Percentiles rank a stretch among this genome's conserved stretches.
phyloP scores from a whole-genome alignment of 2,888 invertebrate species.

The Coleophora deauratella region DNA sequence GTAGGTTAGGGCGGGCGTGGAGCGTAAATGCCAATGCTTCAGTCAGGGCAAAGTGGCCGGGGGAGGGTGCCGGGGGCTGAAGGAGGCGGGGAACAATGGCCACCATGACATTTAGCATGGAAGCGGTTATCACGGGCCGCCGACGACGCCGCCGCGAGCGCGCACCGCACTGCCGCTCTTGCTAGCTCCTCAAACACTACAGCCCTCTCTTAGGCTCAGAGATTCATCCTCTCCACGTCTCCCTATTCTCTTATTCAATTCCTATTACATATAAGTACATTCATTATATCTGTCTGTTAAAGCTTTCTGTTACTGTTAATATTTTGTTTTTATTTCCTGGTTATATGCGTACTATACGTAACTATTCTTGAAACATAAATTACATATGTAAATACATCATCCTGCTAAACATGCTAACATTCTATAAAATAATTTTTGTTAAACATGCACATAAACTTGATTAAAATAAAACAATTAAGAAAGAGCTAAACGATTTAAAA shows the following conservation, averaged over 20 bases:
- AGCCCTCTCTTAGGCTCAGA: background rate
- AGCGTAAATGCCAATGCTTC: conserved; percentile 59
- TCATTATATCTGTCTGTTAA: background rate
- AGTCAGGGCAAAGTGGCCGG: conserved; percentile 36
- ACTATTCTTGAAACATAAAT: no score
- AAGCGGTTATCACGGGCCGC: conserved; percentile 70
- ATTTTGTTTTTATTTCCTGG: no score
- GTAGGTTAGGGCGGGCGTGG: conserved; percentile 49
- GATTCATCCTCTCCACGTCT: conserved; percentile 28
- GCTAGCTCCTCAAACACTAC: conserved; percentile 47
- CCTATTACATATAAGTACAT: no score
- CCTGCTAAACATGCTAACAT: no score
- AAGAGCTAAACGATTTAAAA: no score
- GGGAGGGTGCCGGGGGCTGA: conserved; percentile 27
- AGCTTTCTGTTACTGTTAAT: background rate
- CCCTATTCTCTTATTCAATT: conserved; percentile 24
- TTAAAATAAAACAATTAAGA: no score
- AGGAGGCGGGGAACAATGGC: conserved; percentile 59
- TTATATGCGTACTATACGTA: no score
- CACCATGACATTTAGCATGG: conserved; percentile 73
- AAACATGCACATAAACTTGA: no score
- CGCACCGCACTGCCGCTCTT: conserved; percentile 55
- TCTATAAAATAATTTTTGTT: no score
- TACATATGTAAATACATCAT: no score
- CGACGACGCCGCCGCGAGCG: conserved; percentile 53